These are phyloP conservation scores for Diploscapter pachys DNA, from an alignment of 1,140 invertebrate species.

Conservation along the genomic window DNA sequence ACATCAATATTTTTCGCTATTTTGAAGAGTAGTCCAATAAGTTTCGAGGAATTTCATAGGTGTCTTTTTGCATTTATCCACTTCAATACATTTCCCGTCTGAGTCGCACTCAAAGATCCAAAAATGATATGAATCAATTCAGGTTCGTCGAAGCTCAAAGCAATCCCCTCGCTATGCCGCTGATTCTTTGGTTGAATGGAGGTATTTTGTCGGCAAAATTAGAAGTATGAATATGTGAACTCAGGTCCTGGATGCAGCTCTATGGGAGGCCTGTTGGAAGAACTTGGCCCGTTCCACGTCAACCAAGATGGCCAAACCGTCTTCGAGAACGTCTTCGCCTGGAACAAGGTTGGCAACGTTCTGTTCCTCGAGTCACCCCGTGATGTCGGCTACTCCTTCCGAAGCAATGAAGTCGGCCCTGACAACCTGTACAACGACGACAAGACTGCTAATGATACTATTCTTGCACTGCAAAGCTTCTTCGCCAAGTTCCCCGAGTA, in stretches of 20 bases:
- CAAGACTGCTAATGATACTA: constrained; percentile 58
- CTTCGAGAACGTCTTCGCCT: constrained; percentile 61
- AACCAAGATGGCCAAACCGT: constrained; percentile 56
- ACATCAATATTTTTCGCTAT: no score
- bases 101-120: no score
- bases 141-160: constrained; percentile 39
- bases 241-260: constrained; percentile 65
- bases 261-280: constrained; percentile 62
- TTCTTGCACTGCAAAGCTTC: constrained; percentile 61
- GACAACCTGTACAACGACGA: constrained; percentile 61
- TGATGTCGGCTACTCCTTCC: constrained; percentile 65
- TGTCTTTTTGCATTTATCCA: no score
- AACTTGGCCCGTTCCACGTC: constrained; percentile 63
- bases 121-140: no score
- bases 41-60: no score
- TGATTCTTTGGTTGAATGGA: constrained; percentile 61
- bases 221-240: constrained; percentile 57
- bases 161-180: constrained; percentile 27
- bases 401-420: constrained; percentile 45
- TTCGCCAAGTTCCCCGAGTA: constrained; percentile 64
- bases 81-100: no score
- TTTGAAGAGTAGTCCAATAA: no score
- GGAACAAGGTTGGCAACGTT: constrained; percentile 69
- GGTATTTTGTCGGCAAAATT: constrained; percentile 56
- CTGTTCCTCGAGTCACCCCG: constrained; percentile 64